Conservation (phyloP, 2,797 vertebrate species). For the Sparidentex hasta region DNA sequence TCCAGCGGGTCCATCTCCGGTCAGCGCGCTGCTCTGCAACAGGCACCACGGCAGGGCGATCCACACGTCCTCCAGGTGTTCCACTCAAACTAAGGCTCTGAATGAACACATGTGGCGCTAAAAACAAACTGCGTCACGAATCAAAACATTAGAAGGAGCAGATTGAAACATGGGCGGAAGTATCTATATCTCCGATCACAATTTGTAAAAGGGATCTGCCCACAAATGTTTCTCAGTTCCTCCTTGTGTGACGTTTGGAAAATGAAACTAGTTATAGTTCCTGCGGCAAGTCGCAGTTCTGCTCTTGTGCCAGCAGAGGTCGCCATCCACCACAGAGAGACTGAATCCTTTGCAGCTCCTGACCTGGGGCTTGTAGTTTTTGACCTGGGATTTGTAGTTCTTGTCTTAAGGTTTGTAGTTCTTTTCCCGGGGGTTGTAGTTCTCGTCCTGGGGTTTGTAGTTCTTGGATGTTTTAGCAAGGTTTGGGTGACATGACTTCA, state of each 20-base stretch:
- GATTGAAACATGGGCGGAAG: neutral
- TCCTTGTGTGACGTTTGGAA: conserved; percentile 64
- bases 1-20: conserved; percentile 70
- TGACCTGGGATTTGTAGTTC: too few relatives aligned
- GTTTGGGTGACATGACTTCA: too few relatives aligned
- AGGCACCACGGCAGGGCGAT: too few relatives aligned
- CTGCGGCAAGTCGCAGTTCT: neutral
- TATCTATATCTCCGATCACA: accelerated
- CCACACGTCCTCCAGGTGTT: too few relatives aligned
- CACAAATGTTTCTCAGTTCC: neutral
- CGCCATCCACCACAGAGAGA: neutral
- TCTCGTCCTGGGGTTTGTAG: too few relatives aligned
- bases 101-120: too few relatives aligned
- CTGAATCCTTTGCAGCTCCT: neutral
- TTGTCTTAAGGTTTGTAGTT: too few relatives aligned
- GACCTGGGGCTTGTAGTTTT: neutral
- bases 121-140: too few relatives aligned
- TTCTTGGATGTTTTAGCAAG: too few relatives aligned
- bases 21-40: neutral
- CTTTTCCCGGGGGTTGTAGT: too few relatives aligned
- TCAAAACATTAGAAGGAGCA: neutral
- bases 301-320: conserved; percentile 11
- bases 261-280: conserved; percentile 34
- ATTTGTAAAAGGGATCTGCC: too few relatives aligned
- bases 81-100: too few relatives aligned